A percentile compares a stretch with the other conserved stretches of the same genome.
Conservation (phyloP, 1,140 invertebrate genomes). For the Lethrus apterus region DNA sequence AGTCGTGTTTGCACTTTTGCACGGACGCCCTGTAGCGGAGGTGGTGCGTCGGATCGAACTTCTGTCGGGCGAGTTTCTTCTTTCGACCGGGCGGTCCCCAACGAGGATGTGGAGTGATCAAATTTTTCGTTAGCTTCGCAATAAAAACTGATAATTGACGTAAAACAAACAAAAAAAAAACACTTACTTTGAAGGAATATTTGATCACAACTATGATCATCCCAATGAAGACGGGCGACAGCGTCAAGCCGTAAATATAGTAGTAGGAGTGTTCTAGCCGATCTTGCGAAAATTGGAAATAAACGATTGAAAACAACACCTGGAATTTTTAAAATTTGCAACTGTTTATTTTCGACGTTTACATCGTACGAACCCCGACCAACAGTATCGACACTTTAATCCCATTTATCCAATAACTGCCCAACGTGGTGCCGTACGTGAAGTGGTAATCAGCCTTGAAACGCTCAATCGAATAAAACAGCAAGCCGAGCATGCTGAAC, state of each 20-base stretch:
- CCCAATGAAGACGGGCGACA: too few relatives aligned
- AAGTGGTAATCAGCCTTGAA: constrained; percentile 5
- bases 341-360: too few relatives aligned
- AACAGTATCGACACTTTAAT: neutral
- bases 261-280: too few relatives aligned
- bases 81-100: constrained; percentile 4
- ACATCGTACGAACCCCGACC: constrained; percentile 1
- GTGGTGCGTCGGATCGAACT: constrained; percentile 6
- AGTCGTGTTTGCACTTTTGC: neutral
- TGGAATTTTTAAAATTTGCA: too few relatives aligned
- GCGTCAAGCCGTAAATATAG: too few relatives aligned
- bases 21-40: neutral
- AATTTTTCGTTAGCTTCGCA: constrained; percentile 1
- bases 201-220: neutral
- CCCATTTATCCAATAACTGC: constrained; percentile 2
- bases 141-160: too few relatives aligned
- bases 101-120: neutral
- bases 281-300: too few relatives aligned
- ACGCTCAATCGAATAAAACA: neutral
- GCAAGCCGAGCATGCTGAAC: neutral
- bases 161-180: too few relatives aligned
- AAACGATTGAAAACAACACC: too few relatives aligned
- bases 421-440: neutral
- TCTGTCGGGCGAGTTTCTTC: neutral
- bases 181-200: constrained; percentile 3